Conservation (phyloP, 2,888 invertebrate genomes). For the Philopedon plagiatum region DNA sequence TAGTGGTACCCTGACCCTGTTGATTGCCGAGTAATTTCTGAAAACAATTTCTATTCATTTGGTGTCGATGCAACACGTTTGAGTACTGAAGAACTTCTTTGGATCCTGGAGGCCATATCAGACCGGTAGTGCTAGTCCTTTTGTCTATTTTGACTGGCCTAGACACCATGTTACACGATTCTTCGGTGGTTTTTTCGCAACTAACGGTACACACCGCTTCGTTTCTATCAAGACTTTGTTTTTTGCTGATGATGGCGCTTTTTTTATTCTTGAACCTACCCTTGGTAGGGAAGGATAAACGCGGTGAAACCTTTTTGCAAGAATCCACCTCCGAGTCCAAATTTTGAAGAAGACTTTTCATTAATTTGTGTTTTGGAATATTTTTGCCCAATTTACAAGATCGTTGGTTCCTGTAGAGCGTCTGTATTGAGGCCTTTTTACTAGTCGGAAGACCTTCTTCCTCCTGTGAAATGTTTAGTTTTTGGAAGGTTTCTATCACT, state of each 20-base stretch:
- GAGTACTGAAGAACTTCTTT: slow-evolving; percentile 29
- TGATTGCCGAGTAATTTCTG: background rate
- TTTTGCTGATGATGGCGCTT: background rate
- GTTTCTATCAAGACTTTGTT: slow-evolving; percentile 11
- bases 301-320: background rate
- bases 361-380: slow-evolving; percentile 57
- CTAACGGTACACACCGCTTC: too few species aligned
- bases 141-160: slow-evolving; percentile 15
- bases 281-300: background rate
- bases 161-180: too few species aligned
- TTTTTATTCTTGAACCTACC: slow-evolving; percentile 6
- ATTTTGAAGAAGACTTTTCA: slow-evolving; percentile 55
- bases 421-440: slow-evolving; percentile 48
- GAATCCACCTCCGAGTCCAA: slow-evolving; percentile 38
- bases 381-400: slow-evolving; percentile 53
- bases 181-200: too few species aligned
- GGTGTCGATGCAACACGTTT: background rate
- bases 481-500: slow-evolving; percentile 54
- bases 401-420: slow-evolving; percentile 51
- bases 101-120: slow-evolving; percentile 33
- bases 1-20: background rate
- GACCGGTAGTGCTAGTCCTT: slow-evolving; percentile 42
- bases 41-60: background rate
- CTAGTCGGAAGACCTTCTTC: slow-evolving; percentile 14
- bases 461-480: slow-evolving; percentile 42